Conservation (phyloP, 2,888 invertebrate species). For the Amorpha juglandis region DNA sequence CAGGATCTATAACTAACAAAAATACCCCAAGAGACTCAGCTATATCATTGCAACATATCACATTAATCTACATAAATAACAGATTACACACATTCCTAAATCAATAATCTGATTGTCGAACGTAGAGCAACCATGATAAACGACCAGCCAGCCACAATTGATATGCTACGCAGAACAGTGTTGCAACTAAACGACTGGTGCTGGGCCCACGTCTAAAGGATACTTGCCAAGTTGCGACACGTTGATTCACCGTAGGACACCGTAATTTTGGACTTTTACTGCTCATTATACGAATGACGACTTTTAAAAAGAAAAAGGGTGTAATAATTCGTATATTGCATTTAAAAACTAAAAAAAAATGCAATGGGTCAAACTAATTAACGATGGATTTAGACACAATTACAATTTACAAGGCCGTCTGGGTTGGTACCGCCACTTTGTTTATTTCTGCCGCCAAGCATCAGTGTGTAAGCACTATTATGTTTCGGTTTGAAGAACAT, state of each 20-base stretch:
- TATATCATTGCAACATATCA: not conserved
- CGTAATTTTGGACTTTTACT: not conserved
- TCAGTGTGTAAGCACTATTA: no score
- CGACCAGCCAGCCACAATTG: not conserved
- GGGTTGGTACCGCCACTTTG: no score
- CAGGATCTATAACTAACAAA: no score
- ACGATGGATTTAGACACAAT: no score
- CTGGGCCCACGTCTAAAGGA: slow-evolving; percentile 1
- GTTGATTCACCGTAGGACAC: not conserved
- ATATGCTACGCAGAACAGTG: not conserved
- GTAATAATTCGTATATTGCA: no score
- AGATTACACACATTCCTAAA: not conserved
- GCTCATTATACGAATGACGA: not conserved
- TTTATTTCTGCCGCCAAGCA: no score
- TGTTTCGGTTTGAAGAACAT: no score
- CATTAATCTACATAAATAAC: not conserved
- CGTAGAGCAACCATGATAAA: not conserved
- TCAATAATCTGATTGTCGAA: not conserved
- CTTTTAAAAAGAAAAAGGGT: not conserved
- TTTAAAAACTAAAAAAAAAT: no score
- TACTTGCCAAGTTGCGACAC: not conserved
- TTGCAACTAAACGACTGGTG: not conserved
- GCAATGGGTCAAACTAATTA: no score
- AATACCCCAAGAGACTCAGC: no score
- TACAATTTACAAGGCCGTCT: no score